A percentile compares a stretch with the other conserved stretches of the same genome.
Conservation (phyloP, 1,140 invertebrate species). For the Drosophila bocki region DNA sequence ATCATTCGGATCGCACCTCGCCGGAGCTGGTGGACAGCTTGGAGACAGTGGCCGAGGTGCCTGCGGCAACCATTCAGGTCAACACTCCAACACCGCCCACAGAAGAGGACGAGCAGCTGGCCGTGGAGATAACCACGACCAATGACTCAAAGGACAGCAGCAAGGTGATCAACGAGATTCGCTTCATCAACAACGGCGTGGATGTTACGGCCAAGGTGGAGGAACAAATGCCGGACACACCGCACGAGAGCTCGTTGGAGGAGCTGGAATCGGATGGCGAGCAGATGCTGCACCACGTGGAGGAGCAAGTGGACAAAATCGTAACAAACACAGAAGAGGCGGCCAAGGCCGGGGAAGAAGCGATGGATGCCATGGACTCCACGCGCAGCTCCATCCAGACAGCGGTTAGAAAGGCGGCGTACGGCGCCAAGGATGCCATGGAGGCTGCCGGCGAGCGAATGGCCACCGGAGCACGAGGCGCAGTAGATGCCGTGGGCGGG, state of each 20-base stretch:
- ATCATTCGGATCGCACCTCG: slow-evolving; percentile 70
- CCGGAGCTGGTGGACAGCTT: slow-evolving; percentile 70
- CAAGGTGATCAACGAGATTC: slow-evolving; percentile 79
- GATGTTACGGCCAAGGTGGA: slow-evolving; percentile 81
- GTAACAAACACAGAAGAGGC: slow-evolving; percentile 29
- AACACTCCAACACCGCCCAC: slow-evolving; percentile 71
- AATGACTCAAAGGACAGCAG: slow-evolving; percentile 70
- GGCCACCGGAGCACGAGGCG: slow-evolving; percentile 63
- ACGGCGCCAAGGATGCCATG: slow-evolving; percentile 64
- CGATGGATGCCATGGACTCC: slow-evolving; percentile 46
- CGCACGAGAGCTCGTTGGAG: slow-evolving; percentile 51
- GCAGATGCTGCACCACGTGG: slow-evolving; percentile 55
- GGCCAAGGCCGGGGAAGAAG: slow-evolving; percentile 21
- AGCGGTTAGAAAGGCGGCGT: slow-evolving; percentile 62
- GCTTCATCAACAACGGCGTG: slow-evolving; percentile 83
- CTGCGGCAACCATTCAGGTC: slow-evolving; percentile 48
- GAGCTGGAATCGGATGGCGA: slow-evolving; percentile 68
- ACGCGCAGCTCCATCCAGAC: slow-evolving; percentile 49
- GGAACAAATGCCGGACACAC: slow-evolving; percentile 66
- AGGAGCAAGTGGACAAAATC: slow-evolving; percentile 58
- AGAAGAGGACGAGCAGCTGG: slow-evolving; percentile 79
- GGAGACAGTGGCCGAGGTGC: slow-evolving; percentile 69
- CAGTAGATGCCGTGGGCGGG: slow-evolving; percentile 62
- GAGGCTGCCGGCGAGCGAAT: slow-evolving; percentile 72
- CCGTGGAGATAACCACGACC: slow-evolving; percentile 76